These are phyloP conservation scores for Seriola rivoliana DNA, from an alignment of 2,113 vertebrate species.

Conservation along the genomic window DNA sequence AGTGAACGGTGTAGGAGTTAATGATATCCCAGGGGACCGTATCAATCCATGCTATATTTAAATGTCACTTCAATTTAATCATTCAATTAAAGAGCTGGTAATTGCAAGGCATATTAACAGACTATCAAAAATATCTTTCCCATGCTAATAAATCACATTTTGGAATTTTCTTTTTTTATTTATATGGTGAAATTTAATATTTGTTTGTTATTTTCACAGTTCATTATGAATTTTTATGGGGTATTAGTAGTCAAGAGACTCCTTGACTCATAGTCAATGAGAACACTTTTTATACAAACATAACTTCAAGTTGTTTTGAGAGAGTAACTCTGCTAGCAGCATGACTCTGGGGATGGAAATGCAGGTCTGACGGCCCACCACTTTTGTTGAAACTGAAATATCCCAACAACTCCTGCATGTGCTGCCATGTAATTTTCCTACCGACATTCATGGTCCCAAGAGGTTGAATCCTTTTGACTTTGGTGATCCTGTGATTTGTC, in stretches of 20 bases:
- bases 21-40: conserved; percentile 53
- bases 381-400: neutral
- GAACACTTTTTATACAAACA: too few relatives aligned
- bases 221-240: neutral
- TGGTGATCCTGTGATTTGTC: neutral
- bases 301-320: too few relatives aligned
- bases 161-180: neutral
- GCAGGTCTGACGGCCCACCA: too few relatives aligned
- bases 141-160: neutral
- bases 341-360: too few relatives aligned
- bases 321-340: too few relatives aligned
- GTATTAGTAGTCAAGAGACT: neutral
- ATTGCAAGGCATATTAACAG: conserved; percentile 4
- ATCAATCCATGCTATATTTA: conserved; percentile 45
- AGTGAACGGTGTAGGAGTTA: conserved; percentile 38
- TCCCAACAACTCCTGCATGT: too few relatives aligned
- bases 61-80: conserved; percentile 57
- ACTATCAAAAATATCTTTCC: neutral
- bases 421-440: too few relatives aligned
- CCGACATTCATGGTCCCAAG: too few relatives aligned
- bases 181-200: neutral
- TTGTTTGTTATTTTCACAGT: neutral
- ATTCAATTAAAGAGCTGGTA: conserved; percentile 26
- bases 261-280: too few relatives aligned
- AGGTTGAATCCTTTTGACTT: neutral